Base-by-base conservation (phyloP, 1,140 invertebrate species). In the Drosophila serrata region DNA sequence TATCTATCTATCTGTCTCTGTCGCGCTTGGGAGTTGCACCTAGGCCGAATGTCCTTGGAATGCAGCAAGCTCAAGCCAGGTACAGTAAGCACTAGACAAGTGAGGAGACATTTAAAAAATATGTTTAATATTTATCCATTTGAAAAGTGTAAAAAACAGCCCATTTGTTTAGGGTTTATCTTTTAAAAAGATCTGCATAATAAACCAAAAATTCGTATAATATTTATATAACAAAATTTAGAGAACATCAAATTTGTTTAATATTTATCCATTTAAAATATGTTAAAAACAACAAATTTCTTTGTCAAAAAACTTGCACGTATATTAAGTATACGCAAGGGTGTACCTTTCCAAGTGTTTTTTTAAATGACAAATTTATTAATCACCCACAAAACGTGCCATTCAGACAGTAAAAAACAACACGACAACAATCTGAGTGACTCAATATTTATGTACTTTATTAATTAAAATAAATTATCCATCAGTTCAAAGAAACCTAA, bases 31-130 rank as follows among this genome's bases (percentile, higher is more conserved):
- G 56, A 78, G 40, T 57, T 78, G 64, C 58, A 67, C 55, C 42
- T 43, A 51, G 60, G 17, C 42, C 7, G 35, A 68, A 48, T 72
- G 78, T 80, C 78, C 78, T 80, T 80, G 78, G 51, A 53, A 46
- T 62, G 78, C 78, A 80, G 74, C 61, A 58, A 56, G 78, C 59
- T 75, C 35, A 27, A 13, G 11, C 11, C 1, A n/a, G 13, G 39
- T 17, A 68, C 65, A 55, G 57, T 78, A 22, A 27, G 17, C 55
- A 24, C 19, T 33, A 7, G 27, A 4, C 13, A 22, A 19, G 56
- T 1, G 3, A 27, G 22, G 1, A 13, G 12, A 13, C 42, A 7
- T 6, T n/a, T 0, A 6, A n/a, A 13, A 35, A 5, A 13, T 13
- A 1, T 15, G 12, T 15, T 15, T 15, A 37, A 6, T 37, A 15